phyloP scores from a whole-genome alignment of 2,888 invertebrate species.

The Lingula anatina region DNA sequence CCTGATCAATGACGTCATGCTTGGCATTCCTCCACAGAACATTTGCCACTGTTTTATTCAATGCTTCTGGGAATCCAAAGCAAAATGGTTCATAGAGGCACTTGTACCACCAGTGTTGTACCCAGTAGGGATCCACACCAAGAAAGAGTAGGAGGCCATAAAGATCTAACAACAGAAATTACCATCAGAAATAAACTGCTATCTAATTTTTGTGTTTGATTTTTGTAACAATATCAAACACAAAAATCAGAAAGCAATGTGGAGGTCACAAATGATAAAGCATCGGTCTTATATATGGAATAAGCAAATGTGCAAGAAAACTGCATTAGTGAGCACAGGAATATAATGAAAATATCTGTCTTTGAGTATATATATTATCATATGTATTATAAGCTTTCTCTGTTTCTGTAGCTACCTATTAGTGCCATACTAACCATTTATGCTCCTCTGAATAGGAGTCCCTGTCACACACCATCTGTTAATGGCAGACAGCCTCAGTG shows the following conservation, averaged over 20 bases:
- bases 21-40: constrained; percentile 70
- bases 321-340: no score
- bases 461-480: constrained; percentile 71
- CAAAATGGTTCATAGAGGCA: constrained; percentile 58
- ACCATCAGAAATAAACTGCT: no score
- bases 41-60: constrained; percentile 57
- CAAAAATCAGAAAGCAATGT: no score
- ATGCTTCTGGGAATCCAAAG: constrained; percentile 51
- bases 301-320: no score
- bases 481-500: constrained; percentile 57
- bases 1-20: constrained; percentile 63
- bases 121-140: constrained; percentile 59
- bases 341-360: no score
- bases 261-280: no score
- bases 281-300: no score
- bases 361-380: no score
- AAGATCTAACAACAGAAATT: constrained; percentile 52
- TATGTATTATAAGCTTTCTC: no score
- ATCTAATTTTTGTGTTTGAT: no score
- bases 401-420: no score
- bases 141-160: constrained; percentile 62
- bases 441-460: constrained; percentile 63
- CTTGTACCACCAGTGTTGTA: constrained; percentile 56
- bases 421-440: constrained; percentile 58
- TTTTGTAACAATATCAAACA: no score